Evolutionary conservation across 2,888 invertebrate species (phyloP).

Genomic region (Agrochola macilenta): DNA sequence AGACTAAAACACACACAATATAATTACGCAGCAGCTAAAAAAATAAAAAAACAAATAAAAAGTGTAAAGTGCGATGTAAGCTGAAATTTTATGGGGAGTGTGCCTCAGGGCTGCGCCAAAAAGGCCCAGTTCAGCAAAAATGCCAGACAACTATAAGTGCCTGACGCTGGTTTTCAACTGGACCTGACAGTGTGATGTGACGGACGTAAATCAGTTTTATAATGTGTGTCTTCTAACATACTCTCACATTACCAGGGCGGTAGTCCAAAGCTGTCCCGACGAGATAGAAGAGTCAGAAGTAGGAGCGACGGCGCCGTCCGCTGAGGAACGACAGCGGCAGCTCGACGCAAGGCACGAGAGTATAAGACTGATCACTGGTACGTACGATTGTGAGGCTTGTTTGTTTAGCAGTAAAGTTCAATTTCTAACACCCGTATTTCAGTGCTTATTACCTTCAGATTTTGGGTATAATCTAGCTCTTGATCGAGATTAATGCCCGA

Average conservation of each 20-base stretch:
- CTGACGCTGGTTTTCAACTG: too few relatives aligned
- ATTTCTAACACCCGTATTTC: conserved; percentile 3
- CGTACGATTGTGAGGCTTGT: conserved; percentile 69
- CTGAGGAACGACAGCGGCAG: conserved; percentile 94
- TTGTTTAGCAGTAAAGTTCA: background rate
- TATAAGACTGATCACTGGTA: conserved; percentile 95
- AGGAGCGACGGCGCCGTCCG: conserved; percentile 89
- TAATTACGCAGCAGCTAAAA: too few relatives aligned
- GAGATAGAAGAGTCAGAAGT: conserved; percentile 94
- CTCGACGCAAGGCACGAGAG: conserved; percentile 95
- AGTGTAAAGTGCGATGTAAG: too few relatives aligned
- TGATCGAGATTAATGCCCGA: background rate
- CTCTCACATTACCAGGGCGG: conserved; percentile 86
- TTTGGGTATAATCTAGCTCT: background rate
- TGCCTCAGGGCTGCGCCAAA: too few relatives aligned
- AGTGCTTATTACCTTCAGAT: background rate
- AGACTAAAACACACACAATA: too few relatives aligned
- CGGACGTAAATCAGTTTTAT: too few relatives aligned
- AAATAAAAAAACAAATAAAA: too few relatives aligned
- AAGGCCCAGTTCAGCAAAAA: too few relatives aligned
- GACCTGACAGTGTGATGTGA: too few relatives aligned
- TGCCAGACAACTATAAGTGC: too few relatives aligned
- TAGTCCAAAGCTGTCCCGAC: conserved; percentile 95
- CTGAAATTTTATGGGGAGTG: too few relatives aligned
- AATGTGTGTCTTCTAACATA: background rate